Evolutionary conservation across 2,113 vertebrate species (phyloP).

Genomic region (Cyanistes caeruleus): DNA sequence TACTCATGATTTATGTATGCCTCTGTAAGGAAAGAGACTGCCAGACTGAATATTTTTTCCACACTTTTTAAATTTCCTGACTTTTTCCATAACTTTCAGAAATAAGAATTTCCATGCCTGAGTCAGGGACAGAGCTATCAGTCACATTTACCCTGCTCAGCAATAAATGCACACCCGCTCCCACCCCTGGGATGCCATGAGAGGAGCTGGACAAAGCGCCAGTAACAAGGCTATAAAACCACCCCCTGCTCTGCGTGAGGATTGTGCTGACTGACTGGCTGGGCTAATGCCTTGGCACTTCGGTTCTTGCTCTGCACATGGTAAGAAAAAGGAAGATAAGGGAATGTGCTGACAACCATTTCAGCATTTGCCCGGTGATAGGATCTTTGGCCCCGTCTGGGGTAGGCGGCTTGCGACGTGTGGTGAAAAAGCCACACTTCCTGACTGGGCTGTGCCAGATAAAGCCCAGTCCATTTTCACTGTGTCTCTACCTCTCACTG

Average conservation of each 20-base stretch:
- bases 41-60: neutral
- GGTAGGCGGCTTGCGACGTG: neutral
- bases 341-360: neutral
- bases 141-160: neutral
- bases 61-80: neutral
- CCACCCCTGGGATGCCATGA: fast-evolving
- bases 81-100: neutral
- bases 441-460: neutral
- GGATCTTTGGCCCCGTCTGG: neutral
- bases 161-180: neutral
- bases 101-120: neutral
- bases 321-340: slow-evolving; percentile 5
- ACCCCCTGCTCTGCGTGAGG: fast-evolving
- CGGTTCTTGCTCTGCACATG: neutral
- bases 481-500: neutral
- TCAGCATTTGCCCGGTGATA: neutral
- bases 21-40: neutral
- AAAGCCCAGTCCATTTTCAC: neutral
- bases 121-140: neutral
- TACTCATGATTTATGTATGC: neutral
- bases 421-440: neutral
- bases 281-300: neutral
- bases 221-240: neutral
- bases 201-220: neutral
- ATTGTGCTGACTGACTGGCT: neutral